A percentile compares a stretch with the other conserved stretches of the same genome.
Evolutionary conservation across 2,113 vertebrate genomes (phyloP).

Genomic region (Patagioenas fasciata): DNA sequence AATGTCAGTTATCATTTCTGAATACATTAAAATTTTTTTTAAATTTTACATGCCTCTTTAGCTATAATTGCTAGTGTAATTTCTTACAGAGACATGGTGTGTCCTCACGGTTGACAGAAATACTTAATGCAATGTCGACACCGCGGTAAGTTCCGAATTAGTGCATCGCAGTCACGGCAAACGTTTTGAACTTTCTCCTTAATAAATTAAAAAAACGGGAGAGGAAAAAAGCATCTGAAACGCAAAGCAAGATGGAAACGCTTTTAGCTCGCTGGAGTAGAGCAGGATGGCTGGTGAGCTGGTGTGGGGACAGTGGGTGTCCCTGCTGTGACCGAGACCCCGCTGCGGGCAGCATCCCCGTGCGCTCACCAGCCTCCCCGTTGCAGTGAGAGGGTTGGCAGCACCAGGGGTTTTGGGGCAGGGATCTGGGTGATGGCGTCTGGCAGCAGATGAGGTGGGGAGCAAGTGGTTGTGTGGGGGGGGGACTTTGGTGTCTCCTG

Average conservation of each 20-base stretch:
- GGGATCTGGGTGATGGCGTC: neutral
- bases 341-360: fast-evolving
- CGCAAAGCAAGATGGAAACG: neutral
- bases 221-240: neutral
- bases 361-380: fast-evolving
- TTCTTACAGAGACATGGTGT: conserved; percentile 56
- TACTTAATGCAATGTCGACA: conserved; percentile 45
- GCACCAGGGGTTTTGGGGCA: neutral
- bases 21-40: conserved; percentile 37
- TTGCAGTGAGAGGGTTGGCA: neutral
- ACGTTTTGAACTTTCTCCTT: conserved; percentile 29
- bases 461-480: neutral
- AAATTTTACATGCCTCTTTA: conserved; percentile 64
- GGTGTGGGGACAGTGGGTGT: no score
- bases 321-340: neutral
- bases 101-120: conserved; percentile 64
- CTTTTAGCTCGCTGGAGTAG: neutral
- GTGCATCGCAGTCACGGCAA: neutral
- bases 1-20: conserved; percentile 66
- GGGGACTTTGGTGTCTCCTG: neutral
- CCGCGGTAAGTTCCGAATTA: conserved; percentile 32
- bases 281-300: neutral
- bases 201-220: neutral
- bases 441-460: neutral
- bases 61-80: conserved; percentile 67